Conservation (phyloP, 2,888 invertebrate species). For the Pyrrhia umbra region DNA sequence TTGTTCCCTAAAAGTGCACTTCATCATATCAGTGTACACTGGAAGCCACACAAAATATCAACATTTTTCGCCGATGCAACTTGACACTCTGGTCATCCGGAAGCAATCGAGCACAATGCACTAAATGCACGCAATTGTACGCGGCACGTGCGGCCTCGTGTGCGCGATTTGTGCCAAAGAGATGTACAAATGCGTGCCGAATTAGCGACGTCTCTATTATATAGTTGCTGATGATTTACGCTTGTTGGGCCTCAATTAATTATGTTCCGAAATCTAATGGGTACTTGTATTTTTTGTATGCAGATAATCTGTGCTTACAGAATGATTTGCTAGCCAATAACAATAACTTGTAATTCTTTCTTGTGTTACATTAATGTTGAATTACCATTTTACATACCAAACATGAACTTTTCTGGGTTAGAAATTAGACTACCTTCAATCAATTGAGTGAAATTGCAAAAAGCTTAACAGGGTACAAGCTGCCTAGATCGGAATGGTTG, state of each 20-base stretch:
- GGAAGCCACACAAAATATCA: conserved; percentile 62
- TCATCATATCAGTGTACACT: conserved; percentile 54
- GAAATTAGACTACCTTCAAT: too few relatives aligned
- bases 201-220: conserved; percentile 58
- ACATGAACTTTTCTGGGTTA: too few relatives aligned
- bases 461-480: too few relatives aligned
- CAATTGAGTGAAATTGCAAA: too few relatives aligned
- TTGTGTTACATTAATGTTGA: too few relatives aligned
- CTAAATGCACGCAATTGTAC: conserved; percentile 62
- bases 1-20: conserved; percentile 43
- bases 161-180: conserved; percentile 55
- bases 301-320: conserved; percentile 25
- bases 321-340: too few relatives aligned
- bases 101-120: conserved; percentile 68
- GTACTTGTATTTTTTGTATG: conserved; percentile 32
- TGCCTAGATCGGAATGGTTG: too few relatives aligned
- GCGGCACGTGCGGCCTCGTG: conserved; percentile 64
- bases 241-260: conserved; percentile 63
- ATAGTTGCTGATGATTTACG: conserved; percentile 53
- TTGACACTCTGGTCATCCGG: conserved; percentile 72
- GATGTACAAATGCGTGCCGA: conserved; percentile 57
- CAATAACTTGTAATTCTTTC: too few relatives aligned
- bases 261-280: conserved; percentile 25
- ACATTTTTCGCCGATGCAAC: conserved; percentile 63
- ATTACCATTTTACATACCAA: too few relatives aligned